These are phyloP conservation scores for Sitobion miscanthi DNA, from an alignment of 1,140 invertebrate species.

Conservation along the genomic window DNA sequence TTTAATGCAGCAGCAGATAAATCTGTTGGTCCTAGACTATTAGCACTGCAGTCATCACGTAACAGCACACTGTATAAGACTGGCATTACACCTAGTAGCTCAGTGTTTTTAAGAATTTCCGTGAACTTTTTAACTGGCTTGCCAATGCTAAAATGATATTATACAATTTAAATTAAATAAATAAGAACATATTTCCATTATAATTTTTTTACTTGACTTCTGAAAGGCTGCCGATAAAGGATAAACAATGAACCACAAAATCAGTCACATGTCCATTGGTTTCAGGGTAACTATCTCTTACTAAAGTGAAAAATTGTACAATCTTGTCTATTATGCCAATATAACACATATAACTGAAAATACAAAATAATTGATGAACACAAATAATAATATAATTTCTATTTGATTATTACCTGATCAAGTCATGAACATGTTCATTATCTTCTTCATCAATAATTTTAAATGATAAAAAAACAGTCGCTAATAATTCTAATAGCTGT, in stretches of 20 bases:
- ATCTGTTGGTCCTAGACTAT: slow-evolving; percentile 42
- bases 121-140: slow-evolving; percentile 14
- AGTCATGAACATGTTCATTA: slow-evolving; percentile 38
- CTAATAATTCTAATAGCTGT: slow-evolving; percentile 46
- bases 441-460: slow-evolving; percentile 37
- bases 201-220: slow-evolving; percentile 34
- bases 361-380: background rate
- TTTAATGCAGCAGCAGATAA: slow-evolving; percentile 13
- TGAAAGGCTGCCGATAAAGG: slow-evolving; percentile 45
- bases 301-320: slow-evolving; percentile 35
- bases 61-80: slow-evolving; percentile 41
- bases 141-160: slow-evolving; percentile 9
- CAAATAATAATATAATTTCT: background rate
- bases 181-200: background rate
- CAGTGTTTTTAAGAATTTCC: slow-evolving; percentile 41
- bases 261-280: slow-evolving; percentile 48
- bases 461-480: slow-evolving; percentile 30
- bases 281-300: slow-evolving; percentile 51
- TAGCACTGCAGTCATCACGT: slow-evolving; percentile 42
- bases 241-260: slow-evolving; percentile 46
- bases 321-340: slow-evolving; percentile 49
- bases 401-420: slow-evolving; percentile 2
- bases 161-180: background rate
- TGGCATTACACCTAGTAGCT: slow-evolving; percentile 46
- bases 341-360: slow-evolving; percentile 48